A percentile compares a stretch with the other conserved stretches of the same genome.
These are phyloP conservation scores for Triplophysa siluroides DNA, from an alignment of 2,113 vertebrate genomes.

Conservation along the genomic window DNA sequence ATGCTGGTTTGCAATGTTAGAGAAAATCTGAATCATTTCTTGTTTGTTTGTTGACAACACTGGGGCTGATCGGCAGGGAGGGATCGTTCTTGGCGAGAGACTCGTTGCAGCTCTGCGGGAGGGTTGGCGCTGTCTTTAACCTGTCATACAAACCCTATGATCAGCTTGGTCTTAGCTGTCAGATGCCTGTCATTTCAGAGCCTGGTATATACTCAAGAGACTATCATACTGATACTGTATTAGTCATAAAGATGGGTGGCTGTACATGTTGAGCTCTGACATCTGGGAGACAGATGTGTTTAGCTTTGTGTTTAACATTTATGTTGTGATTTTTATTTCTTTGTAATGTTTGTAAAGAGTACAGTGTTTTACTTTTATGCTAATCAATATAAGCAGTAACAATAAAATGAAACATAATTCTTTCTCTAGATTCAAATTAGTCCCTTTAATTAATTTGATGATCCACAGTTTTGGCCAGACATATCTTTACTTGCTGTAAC, in stretches of 20 bases:
- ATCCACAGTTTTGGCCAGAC: background rate
- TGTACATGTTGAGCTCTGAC: background rate
- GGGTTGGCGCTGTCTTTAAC: slow-evolving; percentile 19
- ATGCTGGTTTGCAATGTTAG: slow-evolving; percentile 15
- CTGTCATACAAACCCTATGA: slow-evolving; percentile 30
- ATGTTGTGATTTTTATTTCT: background rate
- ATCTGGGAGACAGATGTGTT: background rate
- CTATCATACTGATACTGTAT: background rate
- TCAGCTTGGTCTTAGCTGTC: slow-evolving; percentile 27
- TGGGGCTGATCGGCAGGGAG: background rate
- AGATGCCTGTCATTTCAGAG: background rate
- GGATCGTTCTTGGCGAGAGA: background rate
- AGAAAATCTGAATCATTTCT: slow-evolving; percentile 22
- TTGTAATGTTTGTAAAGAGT: background rate
- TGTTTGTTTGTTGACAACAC: slow-evolving; percentile 39
- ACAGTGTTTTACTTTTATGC: background rate
- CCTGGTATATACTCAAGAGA: slow-evolving; percentile 14
- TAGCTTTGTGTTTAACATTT: background rate
- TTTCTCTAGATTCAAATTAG: no score
- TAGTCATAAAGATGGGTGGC: background rate
- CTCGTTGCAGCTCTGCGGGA: background rate
- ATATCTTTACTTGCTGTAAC: background rate
- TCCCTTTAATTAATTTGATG: background rate
- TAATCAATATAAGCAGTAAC: no score
- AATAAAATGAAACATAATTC: no score